A percentile compares a stretch with the other conserved stretches of the same genome.
phyloP scores from a whole-genome alignment of 2,888 invertebrate species.

The Anticlea derivata region DNA sequence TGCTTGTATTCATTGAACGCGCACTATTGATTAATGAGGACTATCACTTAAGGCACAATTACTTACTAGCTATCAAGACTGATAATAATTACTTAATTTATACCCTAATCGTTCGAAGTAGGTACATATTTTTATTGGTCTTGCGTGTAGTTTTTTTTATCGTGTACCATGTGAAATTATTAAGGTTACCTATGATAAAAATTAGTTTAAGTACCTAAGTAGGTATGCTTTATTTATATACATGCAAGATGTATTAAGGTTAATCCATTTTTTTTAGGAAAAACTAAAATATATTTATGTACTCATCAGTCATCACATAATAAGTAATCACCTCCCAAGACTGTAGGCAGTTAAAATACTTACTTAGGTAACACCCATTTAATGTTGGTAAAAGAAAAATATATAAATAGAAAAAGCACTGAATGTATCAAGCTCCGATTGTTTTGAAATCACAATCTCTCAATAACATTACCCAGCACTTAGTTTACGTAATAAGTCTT shows the following conservation, averaged over 20 bases:
- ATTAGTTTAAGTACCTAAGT: neutral
- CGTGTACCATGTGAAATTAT: neutral
- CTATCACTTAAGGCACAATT: slow-evolving; percentile 55
- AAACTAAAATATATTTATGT: too few relatives aligned
- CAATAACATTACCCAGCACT: slow-evolving; percentile 41
- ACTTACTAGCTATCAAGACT: slow-evolving; percentile 46
- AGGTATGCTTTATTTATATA: too few relatives aligned
- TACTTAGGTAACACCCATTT: neutral
- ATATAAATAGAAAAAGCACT: slow-evolving; percentile 7
- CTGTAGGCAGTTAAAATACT: too few relatives aligned
- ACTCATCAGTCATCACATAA: too few relatives aligned
- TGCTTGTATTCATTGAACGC: slow-evolving; percentile 52
- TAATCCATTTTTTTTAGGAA: too few relatives aligned
- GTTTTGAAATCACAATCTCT: slow-evolving; percentile 23
- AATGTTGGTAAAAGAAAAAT: neutral
- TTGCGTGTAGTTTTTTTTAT: too few relatives aligned
- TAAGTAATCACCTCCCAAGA: too few relatives aligned
- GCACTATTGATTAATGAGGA: slow-evolving; percentile 61
- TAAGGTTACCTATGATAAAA: too few relatives aligned
- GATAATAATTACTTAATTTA: slow-evolving; percentile 49
- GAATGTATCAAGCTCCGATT: slow-evolving; percentile 14
- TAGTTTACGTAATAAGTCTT: slow-evolving; percentile 57
- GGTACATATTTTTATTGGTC: slow-evolving; percentile 32
- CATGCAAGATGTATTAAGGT: too few relatives aligned
- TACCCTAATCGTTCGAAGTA: slow-evolving; percentile 32